Evolutionary conservation across 92 coral and sea anemone genomes (phyloP).

Genomic region (Parazoanthus darwini): DNA sequence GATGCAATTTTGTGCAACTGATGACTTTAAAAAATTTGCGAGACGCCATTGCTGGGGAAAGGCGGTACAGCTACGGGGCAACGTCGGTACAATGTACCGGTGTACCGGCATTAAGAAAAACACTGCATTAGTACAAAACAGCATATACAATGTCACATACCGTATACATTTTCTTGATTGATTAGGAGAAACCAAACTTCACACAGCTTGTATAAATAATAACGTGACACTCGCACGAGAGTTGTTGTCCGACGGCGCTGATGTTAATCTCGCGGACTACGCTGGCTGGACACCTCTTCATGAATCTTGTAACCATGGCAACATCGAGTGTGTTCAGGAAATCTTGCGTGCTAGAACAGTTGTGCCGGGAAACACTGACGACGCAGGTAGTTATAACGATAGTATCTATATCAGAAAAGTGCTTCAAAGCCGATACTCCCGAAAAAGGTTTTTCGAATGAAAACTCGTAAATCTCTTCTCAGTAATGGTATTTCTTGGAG

Average conservation of each 20-base stretch:
- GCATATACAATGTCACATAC: not conserved
- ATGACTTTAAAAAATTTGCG: too few relatives aligned
- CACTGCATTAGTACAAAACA: too few relatives aligned
- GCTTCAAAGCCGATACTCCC: not conserved
- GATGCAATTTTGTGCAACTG: too few relatives aligned
- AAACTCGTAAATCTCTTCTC: too few relatives aligned
- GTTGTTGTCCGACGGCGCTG: constrained; percentile 70
- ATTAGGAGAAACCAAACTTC: constrained; percentile 86
- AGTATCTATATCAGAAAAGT: not conserved
- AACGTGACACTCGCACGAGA: constrained; percentile 68
- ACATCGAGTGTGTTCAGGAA: constrained; percentile 74
- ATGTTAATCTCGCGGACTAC: constrained; percentile 78
- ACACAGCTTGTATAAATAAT: constrained; percentile 80
- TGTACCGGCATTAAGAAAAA: too few relatives aligned
- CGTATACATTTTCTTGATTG: not conserved
- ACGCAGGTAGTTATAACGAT: constrained; percentile 32
- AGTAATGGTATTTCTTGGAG: too few relatives aligned
- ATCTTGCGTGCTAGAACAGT: constrained; percentile 66
- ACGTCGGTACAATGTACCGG: too few relatives aligned
- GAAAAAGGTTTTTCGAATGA: too few relatives aligned
- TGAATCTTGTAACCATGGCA: constrained; percentile 95
- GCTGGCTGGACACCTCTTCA: constrained; percentile 98
- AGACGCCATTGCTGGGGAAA: too few relatives aligned
- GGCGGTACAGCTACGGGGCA: too few relatives aligned
- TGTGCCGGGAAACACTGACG: constrained; percentile 35